These are phyloP conservation scores for Artibeus jamaicensis DNA, from an alignment of 2,797 vertebrate genomes.

Conservation along the genomic window DNA sequence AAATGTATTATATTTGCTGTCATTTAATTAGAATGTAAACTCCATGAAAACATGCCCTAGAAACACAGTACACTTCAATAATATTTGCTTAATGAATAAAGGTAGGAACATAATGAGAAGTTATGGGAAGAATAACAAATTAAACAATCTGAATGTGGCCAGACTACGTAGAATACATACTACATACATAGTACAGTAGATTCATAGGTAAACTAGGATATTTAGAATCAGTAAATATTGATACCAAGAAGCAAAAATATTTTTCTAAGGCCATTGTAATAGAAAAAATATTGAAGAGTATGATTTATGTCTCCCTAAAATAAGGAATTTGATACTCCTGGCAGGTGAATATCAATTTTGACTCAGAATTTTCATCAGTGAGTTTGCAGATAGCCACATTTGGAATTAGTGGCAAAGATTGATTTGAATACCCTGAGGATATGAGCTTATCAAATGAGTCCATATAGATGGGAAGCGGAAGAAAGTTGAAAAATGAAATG, in stretches of 20 bases:
- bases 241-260: neutral
- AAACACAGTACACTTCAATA: neutral
- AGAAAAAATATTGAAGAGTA: neutral
- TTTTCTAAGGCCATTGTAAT: neutral
- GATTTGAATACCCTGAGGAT: neutral
- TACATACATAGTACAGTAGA: neutral
- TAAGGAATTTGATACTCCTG: neutral
- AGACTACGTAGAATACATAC: neutral
- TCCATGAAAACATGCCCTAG: neutral
- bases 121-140: neutral
- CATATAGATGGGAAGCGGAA: neutral
- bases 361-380: neutral
- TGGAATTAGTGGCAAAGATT: constrained; percentile 14
- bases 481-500: neutral
- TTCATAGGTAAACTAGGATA: neutral
- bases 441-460: neutral
- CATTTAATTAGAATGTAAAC: neutral
- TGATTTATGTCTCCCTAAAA: neutral
- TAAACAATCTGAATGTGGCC: neutral
- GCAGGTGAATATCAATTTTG: neutral
- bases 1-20: neutral
- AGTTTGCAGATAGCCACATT: neutral
- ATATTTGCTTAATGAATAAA: constrained; percentile 1
- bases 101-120: neutral
- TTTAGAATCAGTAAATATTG: neutral